These are phyloP conservation scores for rabbit (Oryctolagus cuniculus) DNA, from an alignment of 2,113 vertebrate species.

Conservation along the genomic window mOryCun1.1 NC_091447.1:17891501-17892000, in stretches of 20 bases:
- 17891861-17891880: not conserved
- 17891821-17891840: not conserved
- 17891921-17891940: no score
- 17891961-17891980: no score
- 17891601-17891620: conserved; percentile 24
- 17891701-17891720: not conserved
- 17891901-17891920: no score
- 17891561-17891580: conserved; percentile 26
- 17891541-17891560: not conserved
- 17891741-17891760: conserved; percentile 6
- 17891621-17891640: conserved; percentile 2
- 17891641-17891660: not conserved
- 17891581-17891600: conserved; percentile 12
- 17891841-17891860: not conserved
- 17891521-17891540: no score
- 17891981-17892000: no score
- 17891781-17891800: conserved; percentile 29
- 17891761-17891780: conserved; percentile 14
- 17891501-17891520: no score
- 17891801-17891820: not conserved
- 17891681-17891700: conserved; percentile 14
- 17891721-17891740: not conserved
- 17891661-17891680: not conserved
- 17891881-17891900: no score
- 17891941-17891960: no score